Percentiles rank a stretch among this genome's conserved stretches.
Conservation (phyloP, 2,797 vertebrate genomes). For the Scleropages formosus region DNA sequence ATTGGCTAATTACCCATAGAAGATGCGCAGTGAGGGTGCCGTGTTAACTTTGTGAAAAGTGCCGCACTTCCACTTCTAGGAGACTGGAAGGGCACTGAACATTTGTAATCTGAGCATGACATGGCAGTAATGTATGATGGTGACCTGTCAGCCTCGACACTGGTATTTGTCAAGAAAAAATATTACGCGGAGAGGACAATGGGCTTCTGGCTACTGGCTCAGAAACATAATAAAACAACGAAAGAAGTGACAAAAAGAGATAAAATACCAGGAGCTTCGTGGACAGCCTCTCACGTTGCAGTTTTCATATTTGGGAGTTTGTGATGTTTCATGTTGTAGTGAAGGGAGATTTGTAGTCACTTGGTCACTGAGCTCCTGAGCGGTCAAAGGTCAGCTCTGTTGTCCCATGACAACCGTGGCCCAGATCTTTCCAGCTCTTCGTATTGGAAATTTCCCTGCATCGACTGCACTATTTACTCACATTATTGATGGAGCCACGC, state of each 20-base stretch:
- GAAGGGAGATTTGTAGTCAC: constrained; percentile 9
- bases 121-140: background rate
- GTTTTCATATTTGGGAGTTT: too few species aligned
- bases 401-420: constrained; percentile 16
- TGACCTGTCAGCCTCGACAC: background rate
- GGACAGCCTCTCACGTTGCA: background rate
- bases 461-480: constrained; percentile 39
- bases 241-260: background rate
- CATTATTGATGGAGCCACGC: constrained; percentile 40
- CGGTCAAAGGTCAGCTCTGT: constrained; percentile 6
- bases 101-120: background rate
- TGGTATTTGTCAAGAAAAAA: constrained; percentile 3
- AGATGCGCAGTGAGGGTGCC: background rate
- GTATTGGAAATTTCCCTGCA: constrained; percentile 23
- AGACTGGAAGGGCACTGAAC: background rate
- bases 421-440: constrained; percentile 5
- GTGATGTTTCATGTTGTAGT: background rate
- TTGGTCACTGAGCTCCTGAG: constrained; percentile 13
- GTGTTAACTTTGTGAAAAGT: background rate
- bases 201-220: background rate
- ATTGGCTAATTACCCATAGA: constrained; percentile 1
- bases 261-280: background rate
- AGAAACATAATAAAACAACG: background rate
- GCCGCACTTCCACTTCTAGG: constrained; percentile 8
- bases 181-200: background rate